Conservation (phyloP, 2,797 vertebrate species). For the Acomys russatus region DNA sequence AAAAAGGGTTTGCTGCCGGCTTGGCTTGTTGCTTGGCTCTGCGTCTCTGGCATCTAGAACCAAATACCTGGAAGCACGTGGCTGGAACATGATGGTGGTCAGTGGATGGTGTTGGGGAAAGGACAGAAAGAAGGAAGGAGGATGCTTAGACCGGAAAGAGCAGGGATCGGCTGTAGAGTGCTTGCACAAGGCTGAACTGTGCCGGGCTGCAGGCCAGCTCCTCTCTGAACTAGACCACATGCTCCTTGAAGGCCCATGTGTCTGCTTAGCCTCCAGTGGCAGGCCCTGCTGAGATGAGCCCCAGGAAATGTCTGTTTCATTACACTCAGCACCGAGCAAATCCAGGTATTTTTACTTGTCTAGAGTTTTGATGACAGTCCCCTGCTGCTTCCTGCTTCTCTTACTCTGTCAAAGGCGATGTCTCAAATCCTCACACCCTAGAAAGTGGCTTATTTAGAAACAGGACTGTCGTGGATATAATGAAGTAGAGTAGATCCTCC, state of each 20-base stretch:
- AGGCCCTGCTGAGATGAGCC: background rate
- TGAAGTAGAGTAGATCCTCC: background rate
- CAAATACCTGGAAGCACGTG: background rate
- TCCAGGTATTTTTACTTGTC: background rate
- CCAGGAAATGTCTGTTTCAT: background rate
- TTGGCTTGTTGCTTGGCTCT: background rate
- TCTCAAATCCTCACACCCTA: background rate
- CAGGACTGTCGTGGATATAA: background rate
- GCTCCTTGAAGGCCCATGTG: background rate
- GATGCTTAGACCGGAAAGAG: background rate
- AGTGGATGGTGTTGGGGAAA: background rate
- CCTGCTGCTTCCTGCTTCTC: background rate
- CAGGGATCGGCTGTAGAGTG: background rate
- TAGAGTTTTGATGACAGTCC: background rate
- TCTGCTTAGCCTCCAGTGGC: background rate
- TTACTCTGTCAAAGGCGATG: background rate
- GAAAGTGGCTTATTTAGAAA: conserved; percentile 23
- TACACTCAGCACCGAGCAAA: background rate
- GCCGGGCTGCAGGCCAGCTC: background rate
- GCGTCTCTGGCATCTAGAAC: background rate
- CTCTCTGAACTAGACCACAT: background rate
- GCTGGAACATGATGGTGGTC: background rate
- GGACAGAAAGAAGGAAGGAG: background rate
- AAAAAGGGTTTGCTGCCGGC: background rate
- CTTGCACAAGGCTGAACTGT: background rate